Evolutionary conservation across 2,113 vertebrate genomes (phyloP), one percentile per base, ranked within the genome.

Genomic region (Poeciliopsis prolifica): DNA sequence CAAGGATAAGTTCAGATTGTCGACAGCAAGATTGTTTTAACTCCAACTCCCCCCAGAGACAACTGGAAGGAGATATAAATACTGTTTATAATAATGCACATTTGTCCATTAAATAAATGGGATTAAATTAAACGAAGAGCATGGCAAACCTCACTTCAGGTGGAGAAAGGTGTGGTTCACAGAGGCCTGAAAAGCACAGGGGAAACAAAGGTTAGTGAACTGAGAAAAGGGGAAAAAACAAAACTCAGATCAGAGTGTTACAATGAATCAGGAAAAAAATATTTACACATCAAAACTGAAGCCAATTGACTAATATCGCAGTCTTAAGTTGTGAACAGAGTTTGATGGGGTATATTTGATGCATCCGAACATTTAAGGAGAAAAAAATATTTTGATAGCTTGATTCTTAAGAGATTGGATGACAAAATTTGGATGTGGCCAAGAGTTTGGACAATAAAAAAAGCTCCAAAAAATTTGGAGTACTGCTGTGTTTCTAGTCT

Each of bases 71-170:
- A 86, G 76, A 85, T 92, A 85, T 92, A 89, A 94, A 91, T 92
- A 91, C 88, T 90, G 91, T 86, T 92, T 84, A 85, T 91, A 87
- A 74, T 86, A 91, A 91, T 89, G 87, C 88, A 91, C 82, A 93
- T 88, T 77, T 92, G 92, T 93, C 91, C 89, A 90, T 94, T 92
- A 93, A 94, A 91, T 91, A 89, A 91, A 93, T 88, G 84, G 86
- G 86, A 90, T 90, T 92, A 92, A 94, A 92, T 92, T 92, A 92
- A 8, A 89, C 48, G 81, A 84, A 74, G 87, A 89, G 84, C 90
- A 91, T 77, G 84, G 87, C 79, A 88, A 91, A 91, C 91, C 92
- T 93, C 89, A 87, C 91, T 91, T 92, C 88, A 91, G 87, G 80
- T 91, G 92, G 89, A 92, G 70, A 86, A 87, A 92, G 89, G 89